These are phyloP conservation scores for Microchrysa polita DNA, from an alignment of 2,888 invertebrate genomes.

Conservation along the genomic window DNA sequence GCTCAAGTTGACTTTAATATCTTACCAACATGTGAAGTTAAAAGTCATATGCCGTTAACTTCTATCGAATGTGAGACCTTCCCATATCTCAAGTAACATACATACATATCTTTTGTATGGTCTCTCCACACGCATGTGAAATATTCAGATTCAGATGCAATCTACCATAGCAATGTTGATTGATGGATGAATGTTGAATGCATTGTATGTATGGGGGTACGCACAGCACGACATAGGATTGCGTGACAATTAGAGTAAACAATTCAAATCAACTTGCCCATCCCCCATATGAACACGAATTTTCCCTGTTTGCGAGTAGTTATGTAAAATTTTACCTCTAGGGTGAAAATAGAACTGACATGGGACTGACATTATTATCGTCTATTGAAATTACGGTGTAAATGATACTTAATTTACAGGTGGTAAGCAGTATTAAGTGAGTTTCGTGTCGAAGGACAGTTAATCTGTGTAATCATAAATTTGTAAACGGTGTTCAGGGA, in stretches of 20 bases:
- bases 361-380: neutral
- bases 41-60: constrained; percentile 1
- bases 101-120: no score
- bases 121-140: no score
- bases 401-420: constrained; percentile 4
- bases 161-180: constrained; percentile 22
- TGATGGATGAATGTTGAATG: constrained; percentile 29
- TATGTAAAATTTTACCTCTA: no score
- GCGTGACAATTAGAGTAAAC: constrained; percentile 37
- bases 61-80: constrained; percentile 6
- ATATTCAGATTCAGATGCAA: neutral
- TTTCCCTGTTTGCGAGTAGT: neutral
- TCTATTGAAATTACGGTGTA: neutral
- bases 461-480: neutral
- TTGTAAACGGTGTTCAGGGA: neutral
- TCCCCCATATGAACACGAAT: constrained; percentile 9
- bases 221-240: constrained; percentile 9
- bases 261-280: constrained; percentile 9
- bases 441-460: neutral
- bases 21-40: constrained; percentile 2
- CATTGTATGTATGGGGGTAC: no score
- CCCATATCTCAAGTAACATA: neutral
- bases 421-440: neutral
- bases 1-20: constrained; percentile 15
- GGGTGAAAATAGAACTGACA: neutral